Base-by-base conservation (phyloP, 1,140 invertebrate genomes). In the Xylocopa sonorina region DNA sequence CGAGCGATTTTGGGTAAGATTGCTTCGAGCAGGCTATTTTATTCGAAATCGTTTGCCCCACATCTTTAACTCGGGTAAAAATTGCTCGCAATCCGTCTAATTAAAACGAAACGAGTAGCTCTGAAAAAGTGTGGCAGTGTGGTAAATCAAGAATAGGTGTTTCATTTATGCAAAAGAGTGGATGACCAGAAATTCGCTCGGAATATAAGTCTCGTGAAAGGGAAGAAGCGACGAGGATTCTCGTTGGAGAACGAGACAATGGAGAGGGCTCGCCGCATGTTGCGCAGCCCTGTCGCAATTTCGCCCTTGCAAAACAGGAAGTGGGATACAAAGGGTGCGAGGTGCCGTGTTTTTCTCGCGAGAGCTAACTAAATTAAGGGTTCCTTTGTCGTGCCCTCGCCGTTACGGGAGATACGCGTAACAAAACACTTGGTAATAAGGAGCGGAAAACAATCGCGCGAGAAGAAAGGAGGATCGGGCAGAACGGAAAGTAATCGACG, bases 141-240 rank as follows among this genome's bases (percentile, higher is more conserved):
- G 6, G 57, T 38, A 14, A 57, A 57, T 43, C n/a, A 27, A 41
- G 27, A 1, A 43, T 46, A 9, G 53, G 16, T 14, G 7, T n/a
- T n/a, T n/a, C n/a, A n/a, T n/a, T 9, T 5, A 38, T 34, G 53
- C 6, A 58, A 72, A 41, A 41, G 55, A 32, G 14, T 12, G 51
- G 38, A 51, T 69, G 38, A 69, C 66, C 66, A 69, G 66, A 69
- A 55, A 69, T 69, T 69, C 34, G 10, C n/a, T 53, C 66, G 50
- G 50, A 34, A 51, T 69, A 53, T 24, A 27, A 72, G 51, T 27
- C 27, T 2, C 1, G 55, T 16, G 71, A 76, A 81, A 76, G n/a
- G n/a, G n/a, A n/a, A 76, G 81, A 76, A 69, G 68, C 53, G 76
- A 82, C 78, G 63, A 81, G 50, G 71, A 81, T 82, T n/a, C 78